A percentile compares a stretch with the other conserved stretches of the same genome.
These are phyloP conservation scores for Rhagonycha lutea DNA, from an alignment of 2,888 invertebrate species.

Conservation along the genomic window DNA sequence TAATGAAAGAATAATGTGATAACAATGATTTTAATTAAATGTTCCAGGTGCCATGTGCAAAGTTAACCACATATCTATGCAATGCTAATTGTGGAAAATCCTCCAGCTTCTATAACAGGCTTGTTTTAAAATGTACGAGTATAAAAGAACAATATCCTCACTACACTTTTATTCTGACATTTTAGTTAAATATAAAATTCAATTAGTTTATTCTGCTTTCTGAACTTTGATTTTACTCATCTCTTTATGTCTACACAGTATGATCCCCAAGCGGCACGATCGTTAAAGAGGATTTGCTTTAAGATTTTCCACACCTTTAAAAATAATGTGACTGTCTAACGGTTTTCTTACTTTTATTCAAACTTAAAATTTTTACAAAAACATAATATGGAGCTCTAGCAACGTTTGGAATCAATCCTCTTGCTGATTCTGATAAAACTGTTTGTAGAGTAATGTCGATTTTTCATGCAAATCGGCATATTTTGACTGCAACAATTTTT, in stretches of 20 bases:
- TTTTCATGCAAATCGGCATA: constrained; percentile 71
- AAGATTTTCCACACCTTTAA: background rate
- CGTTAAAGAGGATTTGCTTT: background rate
- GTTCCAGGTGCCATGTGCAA: background rate
- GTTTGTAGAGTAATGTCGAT: too few species aligned
- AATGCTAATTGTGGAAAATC: background rate
- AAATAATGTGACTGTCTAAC: background rate
- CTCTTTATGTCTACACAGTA: background rate
- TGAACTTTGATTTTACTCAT: background rate
- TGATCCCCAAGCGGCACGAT: background rate
- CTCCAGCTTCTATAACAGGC: background rate
- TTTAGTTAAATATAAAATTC: constrained; percentile 4
- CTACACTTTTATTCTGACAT: background rate
- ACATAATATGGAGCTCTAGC: too few species aligned
- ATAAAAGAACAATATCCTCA: background rate
- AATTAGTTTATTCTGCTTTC: background rate
- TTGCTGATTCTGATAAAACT: too few species aligned
- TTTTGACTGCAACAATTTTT: constrained; percentile 82
- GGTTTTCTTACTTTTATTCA: background rate
- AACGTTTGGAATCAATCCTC: too few species aligned
- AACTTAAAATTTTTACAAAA: too few species aligned
- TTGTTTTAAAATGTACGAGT: background rate
- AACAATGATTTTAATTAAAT: background rate
- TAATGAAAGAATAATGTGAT: background rate
- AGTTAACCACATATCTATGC: background rate